Percentiles rank a stretch among this genome's conserved stretches.
Evolutionary conservation across 2,797 vertebrate genomes (phyloP).

Genomic region (Gymnoscopelus braueri): DNA sequence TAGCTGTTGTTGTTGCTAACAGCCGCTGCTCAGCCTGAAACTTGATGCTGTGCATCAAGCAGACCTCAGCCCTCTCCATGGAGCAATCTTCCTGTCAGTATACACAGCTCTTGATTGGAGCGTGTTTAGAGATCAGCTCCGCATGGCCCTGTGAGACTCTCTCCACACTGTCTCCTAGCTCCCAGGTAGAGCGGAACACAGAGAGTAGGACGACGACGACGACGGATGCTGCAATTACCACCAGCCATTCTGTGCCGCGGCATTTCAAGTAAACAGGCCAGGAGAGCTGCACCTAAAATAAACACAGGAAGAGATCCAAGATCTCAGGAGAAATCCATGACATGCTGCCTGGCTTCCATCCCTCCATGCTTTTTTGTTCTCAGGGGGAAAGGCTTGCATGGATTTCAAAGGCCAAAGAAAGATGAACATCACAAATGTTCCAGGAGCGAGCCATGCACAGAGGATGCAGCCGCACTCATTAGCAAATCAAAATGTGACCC

Average conservation of each 20-base stretch:
- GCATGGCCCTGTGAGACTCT: no score
- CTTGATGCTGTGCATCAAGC: slow-evolving; percentile 27
- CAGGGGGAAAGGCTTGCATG: neutral
- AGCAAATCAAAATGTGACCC: slow-evolving; percentile 67
- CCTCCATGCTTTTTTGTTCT: neutral
- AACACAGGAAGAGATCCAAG: slow-evolving; percentile 57
- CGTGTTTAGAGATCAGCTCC: slow-evolving; percentile 19
- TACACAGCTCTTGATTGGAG: slow-evolving; percentile 42
- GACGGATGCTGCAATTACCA: slow-evolving; percentile 63
- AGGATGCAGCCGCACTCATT: slow-evolving; percentile 62
- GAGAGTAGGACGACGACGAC: neutral
- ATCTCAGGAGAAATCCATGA: slow-evolving; percentile 22
- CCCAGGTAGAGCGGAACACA: slow-evolving; percentile 47
- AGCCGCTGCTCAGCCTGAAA: slow-evolving; percentile 10
- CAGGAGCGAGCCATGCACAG: slow-evolving; percentile 30
- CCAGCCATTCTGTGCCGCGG: slow-evolving; percentile 31
- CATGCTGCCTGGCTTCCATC: slow-evolving; percentile 1
- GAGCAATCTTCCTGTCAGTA: slow-evolving; percentile 9
- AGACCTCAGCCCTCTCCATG: neutral
- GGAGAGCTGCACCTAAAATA: slow-evolving; percentile 49
- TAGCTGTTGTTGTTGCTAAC: neutral
- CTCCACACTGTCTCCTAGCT: no score
- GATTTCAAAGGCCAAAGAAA: slow-evolving; percentile 51
- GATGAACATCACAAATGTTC: slow-evolving; percentile 52
- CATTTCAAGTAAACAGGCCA: slow-evolving; percentile 58